A percentile compares a stretch with the other conserved stretches of the same genome.
Conservation (phyloP, 2,888 invertebrate species). For the Heteromurus nitidus region DNA sequence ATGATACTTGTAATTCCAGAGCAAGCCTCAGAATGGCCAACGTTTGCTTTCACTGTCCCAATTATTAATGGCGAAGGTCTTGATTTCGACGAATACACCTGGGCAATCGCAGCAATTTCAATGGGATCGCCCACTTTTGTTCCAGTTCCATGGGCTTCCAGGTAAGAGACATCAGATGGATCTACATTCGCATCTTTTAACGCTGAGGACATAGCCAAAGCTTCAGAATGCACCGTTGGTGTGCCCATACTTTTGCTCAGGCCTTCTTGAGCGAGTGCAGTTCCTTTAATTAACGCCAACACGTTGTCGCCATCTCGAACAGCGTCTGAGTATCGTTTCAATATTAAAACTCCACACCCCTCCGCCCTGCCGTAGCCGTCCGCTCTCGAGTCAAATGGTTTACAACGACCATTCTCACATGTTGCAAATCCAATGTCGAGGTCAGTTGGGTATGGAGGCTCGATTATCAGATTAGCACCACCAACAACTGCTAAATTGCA, state of each 20-base stretch:
- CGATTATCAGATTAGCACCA: constrained; percentile 62
- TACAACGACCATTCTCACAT: constrained; percentile 58
- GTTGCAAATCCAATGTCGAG: constrained; percentile 65
- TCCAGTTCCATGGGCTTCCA: too few species aligned
- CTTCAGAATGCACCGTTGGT: constrained; percentile 38
- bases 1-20: constrained; percentile 44
- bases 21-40: too few species aligned
- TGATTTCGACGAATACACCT: too few species aligned
- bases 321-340: constrained; percentile 47
- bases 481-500: constrained; percentile 48
- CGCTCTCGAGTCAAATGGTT: constrained; percentile 57
- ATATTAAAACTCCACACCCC: constrained; percentile 51
- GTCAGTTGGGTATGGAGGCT: constrained; percentile 7
- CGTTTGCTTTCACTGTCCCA: too few species aligned
- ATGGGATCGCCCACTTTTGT: too few species aligned
- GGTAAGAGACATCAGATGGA: too few species aligned
- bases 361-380: constrained; percentile 61
- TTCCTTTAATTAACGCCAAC: constrained; percentile 72
- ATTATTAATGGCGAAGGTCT: too few species aligned
- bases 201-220: constrained; percentile 29
- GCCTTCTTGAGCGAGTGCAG: constrained; percentile 75
- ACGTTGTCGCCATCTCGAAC: constrained; percentile 57
- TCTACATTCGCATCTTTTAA: too few species aligned
- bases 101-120: too few species aligned
- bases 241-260: constrained; percentile 74